Evolutionary conservation across 2,797 vertebrate species (phyloP).

Genomic region (Acanthis flammea): DNA sequence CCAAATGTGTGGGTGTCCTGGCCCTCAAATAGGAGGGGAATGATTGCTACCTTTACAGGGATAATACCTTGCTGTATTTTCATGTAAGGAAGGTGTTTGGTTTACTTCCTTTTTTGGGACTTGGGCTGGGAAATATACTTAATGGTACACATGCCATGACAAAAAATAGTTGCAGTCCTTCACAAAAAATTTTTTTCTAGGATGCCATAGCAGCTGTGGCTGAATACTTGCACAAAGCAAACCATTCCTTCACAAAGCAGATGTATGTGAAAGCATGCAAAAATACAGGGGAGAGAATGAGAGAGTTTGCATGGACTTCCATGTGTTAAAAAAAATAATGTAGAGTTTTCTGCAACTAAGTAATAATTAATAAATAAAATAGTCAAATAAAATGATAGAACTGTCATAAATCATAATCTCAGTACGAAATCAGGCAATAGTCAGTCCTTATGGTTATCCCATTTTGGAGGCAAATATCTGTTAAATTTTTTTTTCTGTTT

Average conservation of each 20-base stretch:
- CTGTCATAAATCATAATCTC: background rate
- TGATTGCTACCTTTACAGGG: background rate
- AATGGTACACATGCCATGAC: background rate
- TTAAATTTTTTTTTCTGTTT: background rate
- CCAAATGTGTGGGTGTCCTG: constrained; percentile 55
- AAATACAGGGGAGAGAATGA: background rate
- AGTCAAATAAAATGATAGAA: background rate
- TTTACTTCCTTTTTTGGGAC: background rate
- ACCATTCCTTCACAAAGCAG: background rate
- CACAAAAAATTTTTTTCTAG: background rate
- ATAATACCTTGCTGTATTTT: background rate
- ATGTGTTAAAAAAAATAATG: background rate
- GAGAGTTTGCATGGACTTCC: background rate
- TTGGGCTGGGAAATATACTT: background rate
- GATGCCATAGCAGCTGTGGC: background rate
- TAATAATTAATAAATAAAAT: background rate
- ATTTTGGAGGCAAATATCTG: constrained; percentile 16
- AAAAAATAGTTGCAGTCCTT: background rate
- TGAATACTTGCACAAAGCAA: background rate
- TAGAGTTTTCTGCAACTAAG: background rate
- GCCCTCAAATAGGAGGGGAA: constrained; percentile 11
- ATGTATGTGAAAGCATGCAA: background rate
- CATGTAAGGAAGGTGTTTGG: background rate
- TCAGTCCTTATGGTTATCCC: background rate
- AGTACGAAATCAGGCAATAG: background rate